Conservation (phyloP, 1,140 invertebrate species). For the Samia ricini region DNA sequence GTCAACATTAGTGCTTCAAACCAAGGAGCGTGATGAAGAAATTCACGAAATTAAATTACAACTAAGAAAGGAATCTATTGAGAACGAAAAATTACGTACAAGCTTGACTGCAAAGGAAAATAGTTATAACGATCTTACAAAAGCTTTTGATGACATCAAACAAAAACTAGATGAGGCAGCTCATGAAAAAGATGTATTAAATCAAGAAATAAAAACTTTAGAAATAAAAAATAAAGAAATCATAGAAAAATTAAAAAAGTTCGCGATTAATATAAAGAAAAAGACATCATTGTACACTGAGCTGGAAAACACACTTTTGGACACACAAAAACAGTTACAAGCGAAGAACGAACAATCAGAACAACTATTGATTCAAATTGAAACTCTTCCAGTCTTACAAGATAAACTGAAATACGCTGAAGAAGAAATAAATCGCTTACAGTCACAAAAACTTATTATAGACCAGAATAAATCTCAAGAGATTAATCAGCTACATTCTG, state of each 20-base stretch:
- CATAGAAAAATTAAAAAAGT: conserved; percentile 87
- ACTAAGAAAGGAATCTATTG: conserved; percentile 72
- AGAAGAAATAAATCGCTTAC: conserved; percentile 51
- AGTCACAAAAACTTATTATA: conserved; percentile 37
- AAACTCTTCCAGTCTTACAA: conserved; percentile 52
- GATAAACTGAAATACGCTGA: conserved; percentile 60
- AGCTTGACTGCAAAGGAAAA: conserved; percentile 47
- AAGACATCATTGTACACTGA: conserved; percentile 81
- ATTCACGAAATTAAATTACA: conserved; percentile 75
- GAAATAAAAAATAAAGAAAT: conserved; percentile 78
- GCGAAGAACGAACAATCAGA: conserved; percentile 54
- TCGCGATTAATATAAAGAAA: conserved; percentile 86
- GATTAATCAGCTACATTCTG: conserved; percentile 31
- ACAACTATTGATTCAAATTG: conserved; percentile 51
- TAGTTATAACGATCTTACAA: conserved; percentile 40
- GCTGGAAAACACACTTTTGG: conserved; percentile 78
- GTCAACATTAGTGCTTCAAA: conserved; percentile 56
- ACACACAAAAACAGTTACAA: conserved; percentile 62
- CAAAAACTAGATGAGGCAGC: conserved; percentile 42
- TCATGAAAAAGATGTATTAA: conserved; percentile 39
- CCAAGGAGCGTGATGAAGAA: conserved; percentile 77
- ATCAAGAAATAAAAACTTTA: conserved; percentile 43
- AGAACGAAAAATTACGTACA: conserved; percentile 65
- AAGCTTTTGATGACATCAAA: conserved; percentile 57
- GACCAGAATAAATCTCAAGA: conserved; percentile 46